Evolutionary conservation across 2,113 vertebrate genomes (phyloP).

Genomic region (Vidua macroura): DNA sequence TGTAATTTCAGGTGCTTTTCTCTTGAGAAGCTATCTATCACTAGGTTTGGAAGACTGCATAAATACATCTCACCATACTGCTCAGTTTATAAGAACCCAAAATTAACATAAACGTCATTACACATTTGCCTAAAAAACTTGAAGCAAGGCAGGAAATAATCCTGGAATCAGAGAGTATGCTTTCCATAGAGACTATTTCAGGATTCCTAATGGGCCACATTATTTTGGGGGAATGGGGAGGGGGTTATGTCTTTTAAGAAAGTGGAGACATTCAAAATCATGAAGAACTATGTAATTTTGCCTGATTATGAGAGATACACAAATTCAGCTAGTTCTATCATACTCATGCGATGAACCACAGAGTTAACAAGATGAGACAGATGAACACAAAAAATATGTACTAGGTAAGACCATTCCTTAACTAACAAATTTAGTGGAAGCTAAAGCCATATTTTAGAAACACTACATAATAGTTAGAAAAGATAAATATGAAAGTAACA

Average conservation of each 20-base stretch:
- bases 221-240: fast-evolving
- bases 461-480: neutral
- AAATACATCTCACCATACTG: neutral
- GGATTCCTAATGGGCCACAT: neutral
- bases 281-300: neutral
- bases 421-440: neutral
- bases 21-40: neutral
- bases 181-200: neutral
- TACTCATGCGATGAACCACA: neutral
- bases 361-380: neutral
- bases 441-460: neutral
- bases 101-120: neutral
- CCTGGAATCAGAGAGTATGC: neutral
- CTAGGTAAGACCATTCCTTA: neutral
- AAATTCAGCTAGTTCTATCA: neutral
- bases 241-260: neutral
- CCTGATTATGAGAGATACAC: neutral
- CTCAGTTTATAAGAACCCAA: neutral
- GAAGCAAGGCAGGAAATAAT: neutral
- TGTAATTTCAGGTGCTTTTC: neutral
- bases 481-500: neutral
- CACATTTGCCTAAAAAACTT: neutral
- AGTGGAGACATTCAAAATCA: neutral
- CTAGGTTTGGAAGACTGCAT: neutral
- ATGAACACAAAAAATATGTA: neutral